Evolutionary conservation across 2,888 invertebrate species (phyloP).

Genomic region (Cephalotes varians): DNA sequence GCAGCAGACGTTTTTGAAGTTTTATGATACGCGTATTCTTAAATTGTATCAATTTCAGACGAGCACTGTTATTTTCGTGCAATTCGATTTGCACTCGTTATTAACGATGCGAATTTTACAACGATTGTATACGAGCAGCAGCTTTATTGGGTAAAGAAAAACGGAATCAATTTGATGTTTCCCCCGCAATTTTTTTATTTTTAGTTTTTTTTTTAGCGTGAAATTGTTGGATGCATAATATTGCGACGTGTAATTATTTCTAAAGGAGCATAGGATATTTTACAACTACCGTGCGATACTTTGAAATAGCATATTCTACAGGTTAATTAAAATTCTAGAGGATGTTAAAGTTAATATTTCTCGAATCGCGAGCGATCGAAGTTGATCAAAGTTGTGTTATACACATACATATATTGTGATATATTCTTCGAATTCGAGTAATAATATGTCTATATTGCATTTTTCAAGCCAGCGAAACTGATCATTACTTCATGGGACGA

Average conservation of each 20-base stretch:
- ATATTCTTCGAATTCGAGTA: too few relatives aligned
- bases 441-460: too few relatives aligned
- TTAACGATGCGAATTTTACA: slow-evolving; percentile 28
- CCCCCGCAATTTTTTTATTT: not conserved
- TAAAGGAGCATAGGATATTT: not conserved
- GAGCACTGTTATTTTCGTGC: slow-evolving; percentile 9
- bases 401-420: too few relatives aligned
- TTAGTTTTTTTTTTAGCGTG: not conserved
- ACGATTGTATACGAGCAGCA: slow-evolving; percentile 4
- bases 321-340: not conserved
- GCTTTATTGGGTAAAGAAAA: slow-evolving; percentile 18
- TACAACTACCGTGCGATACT: not conserved
- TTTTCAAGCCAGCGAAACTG: too few relatives aligned
- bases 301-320: not conserved
- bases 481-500: too few relatives aligned
- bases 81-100: slow-evolving; percentile 18
- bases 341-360: not conserved
- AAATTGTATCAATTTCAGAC: slow-evolving; percentile 13
- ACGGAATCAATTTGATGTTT: slow-evolving; percentile 7
- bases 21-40: not conserved
- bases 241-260: slow-evolving; percentile 11
- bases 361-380: not conserved
- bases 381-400: not conserved
- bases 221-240: not conserved
- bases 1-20: not conserved